These are phyloP conservation scores for Eurytemora carolleeae DNA, from an alignment of 1,140 invertebrate genomes.

Conservation along the genomic window DNA sequence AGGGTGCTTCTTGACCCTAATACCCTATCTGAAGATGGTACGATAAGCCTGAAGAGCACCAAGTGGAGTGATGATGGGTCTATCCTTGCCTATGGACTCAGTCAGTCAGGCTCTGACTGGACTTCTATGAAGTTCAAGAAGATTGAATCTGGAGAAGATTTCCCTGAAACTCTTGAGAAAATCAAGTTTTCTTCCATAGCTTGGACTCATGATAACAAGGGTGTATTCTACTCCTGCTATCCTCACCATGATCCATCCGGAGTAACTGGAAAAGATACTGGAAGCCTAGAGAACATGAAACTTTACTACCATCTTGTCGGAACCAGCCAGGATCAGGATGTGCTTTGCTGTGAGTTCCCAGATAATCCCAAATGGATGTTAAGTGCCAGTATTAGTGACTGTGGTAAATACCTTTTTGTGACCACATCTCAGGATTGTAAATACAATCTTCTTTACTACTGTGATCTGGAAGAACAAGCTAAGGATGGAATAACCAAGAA, in stretches of 20 bases:
- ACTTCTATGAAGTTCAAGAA: constrained; percentile 55
- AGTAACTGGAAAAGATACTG: constrained; percentile 72
- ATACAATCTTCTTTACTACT: constrained; percentile 68
- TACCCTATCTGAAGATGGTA: constrained; percentile 73
- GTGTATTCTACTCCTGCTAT: constrained; percentile 33
- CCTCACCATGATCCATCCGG: constrained; percentile 52
- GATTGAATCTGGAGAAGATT: constrained; percentile 44
- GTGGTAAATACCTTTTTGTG: constrained; percentile 68
- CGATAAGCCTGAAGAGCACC: constrained; percentile 53
- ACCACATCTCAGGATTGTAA: constrained; percentile 58
- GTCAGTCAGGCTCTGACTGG: constrained; percentile 87
- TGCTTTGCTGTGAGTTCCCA: constrained; percentile 70
- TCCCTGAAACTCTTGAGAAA: constrained; percentile 65
- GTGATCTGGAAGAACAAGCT: constrained; percentile 17
- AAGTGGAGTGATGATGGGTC: constrained; percentile 76
- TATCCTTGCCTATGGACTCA: constrained; percentile 74
- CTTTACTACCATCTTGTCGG: constrained; percentile 76
- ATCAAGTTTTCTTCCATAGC: constrained; percentile 74
- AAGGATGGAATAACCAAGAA: background rate
- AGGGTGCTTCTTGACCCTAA: constrained; percentile 91
- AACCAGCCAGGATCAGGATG: constrained; percentile 66
- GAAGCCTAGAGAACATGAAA: constrained; percentile 52
- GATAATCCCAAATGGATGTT: constrained; percentile 78
- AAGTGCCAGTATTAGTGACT: constrained; percentile 68
- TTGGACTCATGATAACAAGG: constrained; percentile 82